Evolutionary conservation across 2,113 vertebrate genomes (phyloP), one percentile per base, ranked within the genome.

Genomic region (Trichechus manatus): DNA sequence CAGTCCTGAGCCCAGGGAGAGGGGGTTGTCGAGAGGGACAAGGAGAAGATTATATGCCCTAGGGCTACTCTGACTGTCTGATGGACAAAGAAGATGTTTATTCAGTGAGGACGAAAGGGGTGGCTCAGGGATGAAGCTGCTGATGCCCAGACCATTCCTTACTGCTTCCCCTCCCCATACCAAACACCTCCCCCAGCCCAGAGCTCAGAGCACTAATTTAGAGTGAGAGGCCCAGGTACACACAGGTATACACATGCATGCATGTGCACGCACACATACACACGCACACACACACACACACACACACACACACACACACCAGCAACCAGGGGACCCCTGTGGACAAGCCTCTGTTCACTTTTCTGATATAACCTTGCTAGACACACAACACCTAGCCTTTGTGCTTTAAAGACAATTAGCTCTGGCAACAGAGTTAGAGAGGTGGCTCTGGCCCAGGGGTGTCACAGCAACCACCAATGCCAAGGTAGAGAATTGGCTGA

Each of bases 401-500:
- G 91, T 96, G 66, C 82, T 84, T 94, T 79, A 88, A 88, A 95
- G 89, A 72, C 91, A 91, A 44, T 75, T 68, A 94, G 85, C 56
- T 25, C 53, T 87, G 86, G 66, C 36, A 91, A 93, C 44, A 56
- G 36, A 29, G 59, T 89, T 84, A 88, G 63, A 42, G 36, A 22
- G 31, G 47, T 94, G 94, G 82, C 93, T 44, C 66, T 29, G 4
- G 74, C 68, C 89, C 93, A 95, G 61, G 74, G 36, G 19, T 44
- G 25, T 95, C 86, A 19, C 31, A 86, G 64, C 39, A 23, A 2
- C 72, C 64, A 59, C 72, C 53, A 68, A 1, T 44, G 86, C 86
- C 79, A 75, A 89, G 72, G 27, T 29, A 19, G 81, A 74, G 88
- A 94, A 27, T 4, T 9, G 29, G 86, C 53, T 31, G 1, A 4